These are phyloP conservation scores for Peromyscus attwateri DNA, from an alignment of 2,797 vertebrate species.

Conservation along the genomic window DNA sequence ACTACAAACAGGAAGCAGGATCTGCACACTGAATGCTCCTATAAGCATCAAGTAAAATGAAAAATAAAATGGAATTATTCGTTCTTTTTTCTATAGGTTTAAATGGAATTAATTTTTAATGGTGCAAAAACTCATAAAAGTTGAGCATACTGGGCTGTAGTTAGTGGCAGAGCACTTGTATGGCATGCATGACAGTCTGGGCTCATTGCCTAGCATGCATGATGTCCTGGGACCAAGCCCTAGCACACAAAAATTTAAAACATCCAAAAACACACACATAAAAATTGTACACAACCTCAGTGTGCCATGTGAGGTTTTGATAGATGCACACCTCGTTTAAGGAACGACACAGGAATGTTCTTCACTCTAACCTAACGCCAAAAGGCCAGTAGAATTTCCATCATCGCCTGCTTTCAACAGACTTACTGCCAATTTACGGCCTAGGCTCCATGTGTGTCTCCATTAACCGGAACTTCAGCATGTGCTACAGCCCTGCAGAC, in stretches of 20 bases:
- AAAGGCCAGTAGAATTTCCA: neutral
- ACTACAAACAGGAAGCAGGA: neutral
- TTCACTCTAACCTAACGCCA: neutral
- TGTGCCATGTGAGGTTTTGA: neutral
- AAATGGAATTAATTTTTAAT: neutral
- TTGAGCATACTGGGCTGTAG: neutral
- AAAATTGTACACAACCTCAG: neutral
- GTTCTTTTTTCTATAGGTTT: neutral
- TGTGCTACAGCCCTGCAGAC: neutral
- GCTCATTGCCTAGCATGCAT: neutral
- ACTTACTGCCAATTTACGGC: neutral
- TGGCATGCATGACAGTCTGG: neutral
- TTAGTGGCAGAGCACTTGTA: neutral
- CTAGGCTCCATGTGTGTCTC: neutral
- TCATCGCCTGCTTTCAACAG: neutral
- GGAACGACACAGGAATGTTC: neutral
- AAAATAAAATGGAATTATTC: constrained; percentile 21
- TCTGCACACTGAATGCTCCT: neutral
- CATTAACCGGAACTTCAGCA: neutral
- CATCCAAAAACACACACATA: neutral
- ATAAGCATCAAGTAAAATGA: neutral
- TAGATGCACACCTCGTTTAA: neutral
- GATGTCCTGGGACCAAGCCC: neutral
- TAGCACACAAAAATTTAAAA: neutral
- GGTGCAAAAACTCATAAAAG: neutral